A percentile compares a stretch with the other conserved stretches of the same genome.
These are phyloP conservation scores for Tipula helvola DNA, from an alignment of 2,888 invertebrate genomes.

Conservation along the genomic window DNA sequence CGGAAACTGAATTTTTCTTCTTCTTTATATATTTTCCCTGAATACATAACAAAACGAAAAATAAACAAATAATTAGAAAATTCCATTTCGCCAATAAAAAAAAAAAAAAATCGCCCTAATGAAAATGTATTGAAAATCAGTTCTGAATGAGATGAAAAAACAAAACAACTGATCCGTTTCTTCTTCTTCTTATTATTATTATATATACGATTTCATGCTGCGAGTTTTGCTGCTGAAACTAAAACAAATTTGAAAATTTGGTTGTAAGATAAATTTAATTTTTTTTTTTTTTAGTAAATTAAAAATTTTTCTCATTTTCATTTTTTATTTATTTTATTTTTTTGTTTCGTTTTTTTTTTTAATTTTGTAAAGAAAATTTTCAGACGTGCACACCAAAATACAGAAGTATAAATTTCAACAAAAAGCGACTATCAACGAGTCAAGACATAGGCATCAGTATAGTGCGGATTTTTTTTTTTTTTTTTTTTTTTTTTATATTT, in stretches of 20 bases:
- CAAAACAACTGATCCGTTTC: not conserved
- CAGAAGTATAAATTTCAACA: not conserved
- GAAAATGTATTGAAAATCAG: not conserved
- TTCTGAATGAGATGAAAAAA: not conserved
- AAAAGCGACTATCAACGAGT: constrained; percentile 5
- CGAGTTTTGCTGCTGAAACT: not conserved
- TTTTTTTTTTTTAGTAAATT: not conserved
- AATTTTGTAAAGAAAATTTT: not conserved
- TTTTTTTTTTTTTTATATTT: too few species aligned
- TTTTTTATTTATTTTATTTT: not conserved
- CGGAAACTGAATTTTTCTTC: not conserved
- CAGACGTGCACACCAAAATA: not conserved
- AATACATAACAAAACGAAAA: not conserved
- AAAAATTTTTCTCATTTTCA: not conserved
- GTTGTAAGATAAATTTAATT: not conserved
- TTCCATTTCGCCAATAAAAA: not conserved
- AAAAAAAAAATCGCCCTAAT: not conserved
- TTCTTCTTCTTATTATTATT: not conserved
- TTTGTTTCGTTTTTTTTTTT: too few species aligned
- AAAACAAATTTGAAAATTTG: not conserved
- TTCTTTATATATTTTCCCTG: not conserved
- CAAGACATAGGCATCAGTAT: not conserved
- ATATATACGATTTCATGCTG: not conserved
- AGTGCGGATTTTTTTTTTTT: not conserved
- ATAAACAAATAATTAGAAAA: not conserved